phyloP scores from a whole-genome alignment of 2,888 invertebrate genomes.

The Lithophane semibrunnea region DNA sequence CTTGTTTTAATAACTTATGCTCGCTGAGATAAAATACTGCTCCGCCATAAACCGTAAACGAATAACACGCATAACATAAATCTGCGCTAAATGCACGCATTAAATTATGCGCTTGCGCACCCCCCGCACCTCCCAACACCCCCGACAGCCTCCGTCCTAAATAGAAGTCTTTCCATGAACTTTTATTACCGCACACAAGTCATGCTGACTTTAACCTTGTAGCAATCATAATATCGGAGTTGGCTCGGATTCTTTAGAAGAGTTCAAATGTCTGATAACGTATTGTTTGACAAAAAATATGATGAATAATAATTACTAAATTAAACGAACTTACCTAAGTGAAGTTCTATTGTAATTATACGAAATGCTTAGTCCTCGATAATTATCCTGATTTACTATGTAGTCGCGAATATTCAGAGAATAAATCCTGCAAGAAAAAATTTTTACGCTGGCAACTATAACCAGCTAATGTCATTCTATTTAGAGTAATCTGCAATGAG shows the following conservation, averaged over 20 bases:
- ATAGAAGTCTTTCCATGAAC: background rate
- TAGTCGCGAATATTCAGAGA: too few relatives aligned
- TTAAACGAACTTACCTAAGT: too few relatives aligned
- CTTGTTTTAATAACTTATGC: constrained; percentile 50
- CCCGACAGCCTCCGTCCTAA: background rate
- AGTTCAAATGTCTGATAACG: background rate
- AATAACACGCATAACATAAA: constrained; percentile 43
- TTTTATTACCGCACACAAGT: constrained; percentile 6
- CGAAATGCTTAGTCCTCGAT: too few relatives aligned
- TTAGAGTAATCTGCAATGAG: too few relatives aligned
- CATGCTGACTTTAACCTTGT: background rate
- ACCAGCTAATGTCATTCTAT: too few relatives aligned
- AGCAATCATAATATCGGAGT: background rate
- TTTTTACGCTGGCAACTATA: too few relatives aligned
- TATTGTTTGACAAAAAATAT: background rate
- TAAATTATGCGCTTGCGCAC: constrained; percentile 19
- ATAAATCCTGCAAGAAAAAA: too few relatives aligned
- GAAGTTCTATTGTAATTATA: too few relatives aligned
- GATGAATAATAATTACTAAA: background rate
- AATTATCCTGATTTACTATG: too few relatives aligned
- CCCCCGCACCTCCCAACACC: background rate
- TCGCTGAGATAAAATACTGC: constrained; percentile 37
- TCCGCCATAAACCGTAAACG: constrained; percentile 35
- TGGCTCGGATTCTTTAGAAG: background rate
- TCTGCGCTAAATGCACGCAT: constrained; percentile 38